These are phyloP conservation scores for Xanthia icteritia DNA, from an alignment of 2,888 invertebrate genomes.

Conservation along the genomic window DNA sequence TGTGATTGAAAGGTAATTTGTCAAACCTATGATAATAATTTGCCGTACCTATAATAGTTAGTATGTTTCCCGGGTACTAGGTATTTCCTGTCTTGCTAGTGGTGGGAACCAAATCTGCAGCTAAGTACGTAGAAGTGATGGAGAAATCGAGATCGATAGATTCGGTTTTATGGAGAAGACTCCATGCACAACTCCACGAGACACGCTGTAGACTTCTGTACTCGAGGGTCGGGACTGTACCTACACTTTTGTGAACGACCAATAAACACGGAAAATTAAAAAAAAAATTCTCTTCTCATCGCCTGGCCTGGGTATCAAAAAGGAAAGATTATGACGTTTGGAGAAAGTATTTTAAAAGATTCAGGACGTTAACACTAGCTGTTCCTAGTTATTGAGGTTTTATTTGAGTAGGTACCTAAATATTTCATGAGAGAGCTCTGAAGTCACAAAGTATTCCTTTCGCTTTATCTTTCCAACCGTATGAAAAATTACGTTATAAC, in stretches of 20 bases:
- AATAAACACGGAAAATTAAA: neutral
- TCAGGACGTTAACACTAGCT: too few relatives aligned
- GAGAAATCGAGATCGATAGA: neutral
- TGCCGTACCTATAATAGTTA: neutral
- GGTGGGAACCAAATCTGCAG: neutral
- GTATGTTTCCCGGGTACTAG: neutral
- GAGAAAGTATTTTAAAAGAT: too few relatives aligned
- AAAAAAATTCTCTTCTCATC: too few relatives aligned
- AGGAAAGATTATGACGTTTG: too few relatives aligned
- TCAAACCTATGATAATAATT: neutral
- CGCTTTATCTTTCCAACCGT: neutral
- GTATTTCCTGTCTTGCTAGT: neutral
- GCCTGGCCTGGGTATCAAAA: too few relatives aligned
- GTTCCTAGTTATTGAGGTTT: too few relatives aligned
- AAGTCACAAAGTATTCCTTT: neutral
- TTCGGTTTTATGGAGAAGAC: neutral
- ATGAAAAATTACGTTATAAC: neutral
- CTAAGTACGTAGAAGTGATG: neutral
- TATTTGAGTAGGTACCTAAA: too few relatives aligned
- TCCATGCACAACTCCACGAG: neutral
- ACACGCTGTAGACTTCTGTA: neutral
- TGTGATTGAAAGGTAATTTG: constrained; percentile 3
- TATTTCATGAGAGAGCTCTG: too few relatives aligned
- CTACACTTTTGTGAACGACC: neutral
- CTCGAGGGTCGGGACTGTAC: neutral